Base-by-base conservation (phyloP, 2,888 invertebrate genomes). In the Caenorhabditis sp. region DNA sequence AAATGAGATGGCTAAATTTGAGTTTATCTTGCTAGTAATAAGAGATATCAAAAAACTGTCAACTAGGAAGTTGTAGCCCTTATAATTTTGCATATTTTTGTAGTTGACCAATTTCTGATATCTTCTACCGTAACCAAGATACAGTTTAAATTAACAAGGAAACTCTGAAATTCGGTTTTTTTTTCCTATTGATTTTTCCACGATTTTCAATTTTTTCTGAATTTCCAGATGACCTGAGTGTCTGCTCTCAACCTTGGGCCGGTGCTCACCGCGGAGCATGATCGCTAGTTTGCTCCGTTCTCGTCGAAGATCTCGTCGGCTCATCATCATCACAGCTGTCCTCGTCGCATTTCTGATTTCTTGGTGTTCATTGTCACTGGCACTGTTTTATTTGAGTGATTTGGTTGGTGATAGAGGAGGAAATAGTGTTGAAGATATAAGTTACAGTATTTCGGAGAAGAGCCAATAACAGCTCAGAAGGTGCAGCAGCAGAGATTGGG, bases 331-430 rank as follows among this genome's bases (percentile, higher is more conserved):
- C 60, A 55, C 74, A 22, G 69, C 87, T 3, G 40, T 84, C 26
- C 53, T 85, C 11, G 61, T 91, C 47, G 88, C 82, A 18, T 91
- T 91, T 71, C 72, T 90, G 24, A 44, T 84, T 28, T 58, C 82
- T 44, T 91, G 91, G 91, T 85, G 83, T 69, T 80, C 89, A 32
- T 70, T 92, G 32, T 90, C 91, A 5, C 32, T 91, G 18, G 55
- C 86, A 20, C 86, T 91, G 40, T 76, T 92, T 2, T 86, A 87
- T 37, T 74, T 89, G 22, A 89, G 91, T 76, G 91, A 92, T 53
- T 61, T 76, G 60, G 86, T 89, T 35, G 71, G 83, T 70, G 28
- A 20, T 24, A 20, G 15, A 1, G 22, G 24, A 18, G 2, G 44
- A 20, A n/a, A 32, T 32, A 5, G n/a, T 20, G n/a, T 13, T 20